Evolutionary conservation across 2,888 invertebrate genomes (phyloP), one percentile per base, ranked within the genome.

Genomic region (Macaria liturata): DNA sequence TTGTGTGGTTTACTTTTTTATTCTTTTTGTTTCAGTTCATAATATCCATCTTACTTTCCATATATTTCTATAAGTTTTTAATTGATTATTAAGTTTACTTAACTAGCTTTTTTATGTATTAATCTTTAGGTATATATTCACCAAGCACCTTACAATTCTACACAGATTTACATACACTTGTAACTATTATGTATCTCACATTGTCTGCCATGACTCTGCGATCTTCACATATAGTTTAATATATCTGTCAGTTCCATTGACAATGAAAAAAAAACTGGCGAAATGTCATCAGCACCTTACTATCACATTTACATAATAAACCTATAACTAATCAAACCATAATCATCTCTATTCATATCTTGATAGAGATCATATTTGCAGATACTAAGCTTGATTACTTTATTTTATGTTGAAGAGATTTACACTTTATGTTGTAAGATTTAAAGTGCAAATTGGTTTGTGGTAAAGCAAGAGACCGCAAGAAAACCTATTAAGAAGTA

Each of bases 401-500:
- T 46, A 40, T 43, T 32, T 9, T 32, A 2, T 20, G 9, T 48
- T 43, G 50, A 9, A 48, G 46, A n/a, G 59, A 57, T 58, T 51
- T 43, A n/a, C 20, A 61, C 49, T 48, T 34, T 61, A 57, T 37
- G 0, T 0, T 5, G 1, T 9, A 39, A n/a, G 30, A 3, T 0
- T 50, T 61, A 61, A 32, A 34, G 53, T 39, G 55, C 32, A 32
- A 37, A 40, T n/a, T 65, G 32, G 46, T 30, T 3, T n/a, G 37
- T 34, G n/a, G 8, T 40, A 37, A 47, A 48, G 45, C 51, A 48
- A 3, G 49, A 57, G 68, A 67, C 68, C 68, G 47, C 68, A 67
- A 62, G 65, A 65, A 58, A 49, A 58, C 51, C 54, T 52, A 64
- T 68, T 71, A 65, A 71, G 65, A 79, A 74, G 77, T 79, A 68